These are phyloP conservation scores for Bradysia coprophila DNA, from an alignment of 1,140 invertebrate genomes.

Conservation along the genomic window DNA sequence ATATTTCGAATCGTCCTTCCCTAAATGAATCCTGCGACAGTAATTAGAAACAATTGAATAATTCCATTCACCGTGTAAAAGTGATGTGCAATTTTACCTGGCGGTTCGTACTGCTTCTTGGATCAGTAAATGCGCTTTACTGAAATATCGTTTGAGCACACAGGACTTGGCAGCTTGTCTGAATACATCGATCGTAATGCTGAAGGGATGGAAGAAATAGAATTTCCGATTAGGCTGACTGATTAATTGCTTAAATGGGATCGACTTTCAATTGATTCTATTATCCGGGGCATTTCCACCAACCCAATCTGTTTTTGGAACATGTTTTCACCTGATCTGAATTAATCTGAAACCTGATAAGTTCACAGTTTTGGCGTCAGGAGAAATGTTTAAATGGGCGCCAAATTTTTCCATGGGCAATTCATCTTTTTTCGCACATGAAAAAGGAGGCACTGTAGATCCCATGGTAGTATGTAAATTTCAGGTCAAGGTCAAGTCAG, in stretches of 20 bases:
- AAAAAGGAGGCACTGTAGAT: too few species aligned
- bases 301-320: neutral
- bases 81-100: constrained; percentile 25
- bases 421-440: too few species aligned
- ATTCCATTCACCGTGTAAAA: too few species aligned
- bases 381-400: too few species aligned
- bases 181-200: constrained; percentile 57
- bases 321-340: too few species aligned
- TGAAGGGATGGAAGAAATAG: constrained; percentile 11
- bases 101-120: constrained; percentile 60
- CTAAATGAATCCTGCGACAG: constrained; percentile 28
- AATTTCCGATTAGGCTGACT: neutral
- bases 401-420: too few species aligned
- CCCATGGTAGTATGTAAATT: too few species aligned
- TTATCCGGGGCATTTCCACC: neutral
- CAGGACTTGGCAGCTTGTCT: constrained; percentile 70
- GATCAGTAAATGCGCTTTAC: constrained; percentile 58
- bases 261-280: neutral
- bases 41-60: neutral
- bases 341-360: too few species aligned
- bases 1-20: constrained; percentile 52
- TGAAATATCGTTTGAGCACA: constrained; percentile 68
- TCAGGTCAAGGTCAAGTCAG: too few species aligned
- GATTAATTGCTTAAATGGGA: neutral
- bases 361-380: too few species aligned